Evolutionary conservation across 2,113 vertebrate genomes (phyloP), one percentile per base, ranked within the genome.

Genomic region (Proteles cristata): DNA sequence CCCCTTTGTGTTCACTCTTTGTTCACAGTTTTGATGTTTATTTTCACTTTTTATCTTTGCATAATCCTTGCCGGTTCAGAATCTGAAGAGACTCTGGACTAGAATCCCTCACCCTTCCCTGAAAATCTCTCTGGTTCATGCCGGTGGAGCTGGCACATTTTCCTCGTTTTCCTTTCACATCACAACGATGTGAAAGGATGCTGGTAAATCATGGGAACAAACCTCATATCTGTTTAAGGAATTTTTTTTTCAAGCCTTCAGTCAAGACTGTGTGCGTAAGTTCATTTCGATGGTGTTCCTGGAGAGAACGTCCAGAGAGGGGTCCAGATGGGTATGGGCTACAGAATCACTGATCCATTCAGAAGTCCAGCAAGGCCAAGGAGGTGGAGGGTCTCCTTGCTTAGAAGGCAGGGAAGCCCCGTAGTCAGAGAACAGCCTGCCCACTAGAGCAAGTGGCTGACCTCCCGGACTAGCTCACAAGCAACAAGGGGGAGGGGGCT

Each of bases 1-100:
- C 88, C 45, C 21, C 69, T 98, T 97, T 97, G 97, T 97, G 82
- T 89, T 94, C 79, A 28, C 77, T 87, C 66, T 96, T 91, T 53
- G 76, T 87, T 97, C 95, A 95, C 39, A 83, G 84, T 85, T 90
- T 74, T 23, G 66, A 35, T 96, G 95, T 93, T 97, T 95, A 91
- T 77, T 96, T 97, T 71, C 83, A 93, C 83, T 84, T 97, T 96
- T 94, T 73, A 74, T 97, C 93, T 95, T 93, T 33, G 19, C 50
- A 76, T 63, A 66, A 45, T 80, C 48, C 48, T 90, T 80, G 65
- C 61, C 63, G n/a, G 93, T 90, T 86, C 69, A 88, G 96, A 66
- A 45, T 83, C 71, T 26, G 50, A 82, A 65, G 73, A 94, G 94
- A 77, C 17, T 68, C 55, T 19, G 23, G 31, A n/a, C 83, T 61